These are phyloP conservation scores for Colaptes auratus DNA, from an alignment of 2,113 vertebrate species.

Conservation along the genomic window DNA sequence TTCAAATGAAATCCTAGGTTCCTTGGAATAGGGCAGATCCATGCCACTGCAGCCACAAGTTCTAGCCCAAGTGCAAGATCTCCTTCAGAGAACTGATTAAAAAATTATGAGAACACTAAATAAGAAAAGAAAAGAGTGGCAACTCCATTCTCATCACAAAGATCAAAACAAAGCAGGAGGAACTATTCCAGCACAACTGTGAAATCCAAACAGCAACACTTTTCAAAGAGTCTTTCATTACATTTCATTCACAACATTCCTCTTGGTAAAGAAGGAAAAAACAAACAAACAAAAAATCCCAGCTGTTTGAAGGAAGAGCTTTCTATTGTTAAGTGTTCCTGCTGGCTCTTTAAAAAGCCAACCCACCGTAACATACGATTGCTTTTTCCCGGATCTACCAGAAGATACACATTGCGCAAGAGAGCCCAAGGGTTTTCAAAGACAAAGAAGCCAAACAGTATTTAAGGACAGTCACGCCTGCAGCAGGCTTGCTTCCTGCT, in stretches of 20 bases:
- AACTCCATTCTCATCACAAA: background rate
- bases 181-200: background rate
- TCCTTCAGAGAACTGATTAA: background rate
- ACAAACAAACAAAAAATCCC: too few relatives aligned
- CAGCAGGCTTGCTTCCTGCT: background rate
- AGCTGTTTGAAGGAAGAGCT: background rate
- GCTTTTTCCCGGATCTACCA: background rate
- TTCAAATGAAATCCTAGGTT: background rate
- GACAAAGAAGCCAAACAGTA: background rate
- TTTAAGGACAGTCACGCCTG: background rate
- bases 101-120: background rate
- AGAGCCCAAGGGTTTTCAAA: background rate
- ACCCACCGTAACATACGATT: background rate
- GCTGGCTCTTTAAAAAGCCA: background rate
- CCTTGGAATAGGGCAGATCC: background rate
- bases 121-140: background rate
- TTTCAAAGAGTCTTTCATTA: background rate
- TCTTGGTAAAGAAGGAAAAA: background rate
- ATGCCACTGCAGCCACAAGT: background rate
- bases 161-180: background rate
- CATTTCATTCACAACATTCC: background rate
- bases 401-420: background rate
- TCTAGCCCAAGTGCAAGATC: background rate
- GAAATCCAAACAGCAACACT: background rate
- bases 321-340: background rate